A percentile compares a stretch with the other conserved stretches of the same genome.
These are phyloP conservation scores for Campaea margaritaria DNA, from an alignment of 2,888 invertebrate species.

Conservation along the genomic window DNA sequence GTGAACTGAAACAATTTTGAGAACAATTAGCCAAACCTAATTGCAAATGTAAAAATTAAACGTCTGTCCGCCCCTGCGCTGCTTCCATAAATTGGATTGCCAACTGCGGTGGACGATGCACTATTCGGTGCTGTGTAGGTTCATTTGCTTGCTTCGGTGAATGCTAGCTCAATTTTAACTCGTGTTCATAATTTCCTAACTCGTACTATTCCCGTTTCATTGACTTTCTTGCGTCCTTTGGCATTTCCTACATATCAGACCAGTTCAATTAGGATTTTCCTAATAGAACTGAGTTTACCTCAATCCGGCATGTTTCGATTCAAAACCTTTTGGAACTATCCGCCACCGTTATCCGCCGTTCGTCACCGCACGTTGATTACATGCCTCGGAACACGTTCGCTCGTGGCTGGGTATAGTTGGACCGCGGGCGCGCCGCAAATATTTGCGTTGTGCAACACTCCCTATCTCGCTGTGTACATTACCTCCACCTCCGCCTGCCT, in stretches of 20 bases:
- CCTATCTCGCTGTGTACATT: constrained; percentile 71
- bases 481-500: constrained; percentile 62
- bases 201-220: too few species aligned
- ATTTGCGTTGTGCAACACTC: constrained; percentile 69
- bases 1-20: not conserved
- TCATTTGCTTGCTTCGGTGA: not conserved
- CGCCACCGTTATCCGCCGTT: constrained; percentile 8
- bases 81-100: constrained; percentile 1
- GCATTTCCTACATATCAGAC: not conserved
- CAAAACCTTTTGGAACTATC: constrained; percentile 15
- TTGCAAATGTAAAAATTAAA: not conserved
- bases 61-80: not conserved
- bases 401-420: constrained; percentile 32
- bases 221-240: too few species aligned
- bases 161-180: too few species aligned
- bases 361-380: constrained; percentile 37
- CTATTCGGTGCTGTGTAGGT: not conserved
- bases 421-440: constrained; percentile 58
- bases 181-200: too few species aligned
- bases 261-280: not conserved
- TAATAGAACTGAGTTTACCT: not conserved
- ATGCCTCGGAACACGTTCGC: constrained; percentile 44
- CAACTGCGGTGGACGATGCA: not conserved
- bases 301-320: constrained; percentile 3
- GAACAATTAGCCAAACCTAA: not conserved